phyloP scores from a whole-genome alignment of 2,888 invertebrate genomes.

The Eupithecia centaureata region DNA sequence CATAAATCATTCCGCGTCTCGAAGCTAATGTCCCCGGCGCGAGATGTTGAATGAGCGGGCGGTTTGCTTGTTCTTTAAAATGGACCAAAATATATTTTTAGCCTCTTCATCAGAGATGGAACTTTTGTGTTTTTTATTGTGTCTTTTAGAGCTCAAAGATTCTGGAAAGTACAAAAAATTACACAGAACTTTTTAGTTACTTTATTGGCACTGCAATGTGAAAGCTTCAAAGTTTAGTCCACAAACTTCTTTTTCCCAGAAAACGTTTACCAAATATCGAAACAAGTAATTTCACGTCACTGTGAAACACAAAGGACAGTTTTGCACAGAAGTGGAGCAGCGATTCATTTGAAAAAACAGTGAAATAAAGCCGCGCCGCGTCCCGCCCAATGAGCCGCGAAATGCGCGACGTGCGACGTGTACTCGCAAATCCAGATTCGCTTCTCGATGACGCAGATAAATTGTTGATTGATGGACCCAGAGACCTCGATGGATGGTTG shows the following conservation, averaged over 20 bases:
- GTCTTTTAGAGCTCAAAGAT: neutral
- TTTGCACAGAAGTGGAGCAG: slow-evolving; percentile 9
- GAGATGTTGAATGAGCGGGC: slow-evolving; percentile 14
- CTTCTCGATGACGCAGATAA: slow-evolving; percentile 10
- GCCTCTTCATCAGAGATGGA: slow-evolving; percentile 13
- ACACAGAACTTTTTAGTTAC: neutral
- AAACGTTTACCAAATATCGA: neutral
- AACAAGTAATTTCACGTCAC: neutral
- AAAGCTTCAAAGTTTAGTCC: neutral
- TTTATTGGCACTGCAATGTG: neutral
- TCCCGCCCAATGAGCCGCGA: slow-evolving; percentile 24
- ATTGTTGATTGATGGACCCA: slow-evolving; percentile 11
- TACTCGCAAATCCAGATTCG: slow-evolving; percentile 13
- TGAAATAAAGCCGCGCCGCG: slow-evolving; percentile 9
- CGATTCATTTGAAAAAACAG: slow-evolving; percentile 11
- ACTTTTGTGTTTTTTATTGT: slow-evolving; percentile 7
- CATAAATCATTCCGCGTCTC: slow-evolving; percentile 46
- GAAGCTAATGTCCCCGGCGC: slow-evolving; percentile 29
- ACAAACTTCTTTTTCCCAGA: neutral
- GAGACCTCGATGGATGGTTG: neutral
- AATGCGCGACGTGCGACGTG: slow-evolving; percentile 22
- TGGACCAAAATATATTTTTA: slow-evolving; percentile 24
- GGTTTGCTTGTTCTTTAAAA: slow-evolving; percentile 22
- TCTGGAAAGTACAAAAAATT: neutral
- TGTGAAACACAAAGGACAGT: slow-evolving; percentile 8